Percentiles rank a stretch among this genome's conserved stretches.
Evolutionary conservation across 2,888 invertebrate species (phyloP).

Genomic region (Sicus ferrugineus): DNA sequence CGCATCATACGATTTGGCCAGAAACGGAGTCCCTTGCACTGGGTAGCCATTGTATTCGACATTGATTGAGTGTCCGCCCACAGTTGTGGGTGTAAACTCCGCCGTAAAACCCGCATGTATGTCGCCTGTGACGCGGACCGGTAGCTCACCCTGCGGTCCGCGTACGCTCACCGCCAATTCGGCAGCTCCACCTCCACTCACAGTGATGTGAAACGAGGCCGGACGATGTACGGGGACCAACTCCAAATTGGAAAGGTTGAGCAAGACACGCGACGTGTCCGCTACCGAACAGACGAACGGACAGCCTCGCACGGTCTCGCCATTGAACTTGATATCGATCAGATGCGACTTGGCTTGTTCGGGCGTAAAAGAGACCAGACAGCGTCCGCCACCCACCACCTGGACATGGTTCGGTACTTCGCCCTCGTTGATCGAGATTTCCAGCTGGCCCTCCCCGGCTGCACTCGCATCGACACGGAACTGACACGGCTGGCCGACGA

Average conservation of each 20-base stretch:
- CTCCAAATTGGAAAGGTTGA: conserved; percentile 79
- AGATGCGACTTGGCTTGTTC: conserved; percentile 89
- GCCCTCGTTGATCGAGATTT: conserved; percentile 99
- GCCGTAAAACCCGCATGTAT: conserved; percentile 87
- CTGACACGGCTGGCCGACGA: conserved; percentile 95
- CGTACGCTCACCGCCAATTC: conserved; percentile 89
- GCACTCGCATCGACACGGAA: conserved; percentile 98
- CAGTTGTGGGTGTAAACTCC: conserved; percentile 90
- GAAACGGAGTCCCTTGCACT: conserved; percentile 87
- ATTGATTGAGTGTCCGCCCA: conserved; percentile 91
- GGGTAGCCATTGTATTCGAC: conserved; percentile 91
- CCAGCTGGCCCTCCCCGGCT: conserved; percentile 98
- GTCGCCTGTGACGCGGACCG: conserved; percentile 88
- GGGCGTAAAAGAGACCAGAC: conserved; percentile 93
- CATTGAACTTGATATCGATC: conserved; percentile 96
- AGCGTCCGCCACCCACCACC: conserved; percentile 94
- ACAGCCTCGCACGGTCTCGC: conserved; percentile 90
- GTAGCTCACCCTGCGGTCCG: conserved; percentile 85
- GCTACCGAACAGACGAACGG: conserved; percentile 88
- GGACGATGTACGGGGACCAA: conserved; percentile 84
- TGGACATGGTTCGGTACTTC: conserved; percentile 98
- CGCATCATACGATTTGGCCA: conserved; percentile 93
- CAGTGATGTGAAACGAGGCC: conserved; percentile 81
- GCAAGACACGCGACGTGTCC: conserved; percentile 78
- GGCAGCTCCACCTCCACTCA: conserved; percentile 75